phyloP scores from a whole-genome alignment of 2,888 invertebrate genomes.

The Catocala nupta region DNA sequence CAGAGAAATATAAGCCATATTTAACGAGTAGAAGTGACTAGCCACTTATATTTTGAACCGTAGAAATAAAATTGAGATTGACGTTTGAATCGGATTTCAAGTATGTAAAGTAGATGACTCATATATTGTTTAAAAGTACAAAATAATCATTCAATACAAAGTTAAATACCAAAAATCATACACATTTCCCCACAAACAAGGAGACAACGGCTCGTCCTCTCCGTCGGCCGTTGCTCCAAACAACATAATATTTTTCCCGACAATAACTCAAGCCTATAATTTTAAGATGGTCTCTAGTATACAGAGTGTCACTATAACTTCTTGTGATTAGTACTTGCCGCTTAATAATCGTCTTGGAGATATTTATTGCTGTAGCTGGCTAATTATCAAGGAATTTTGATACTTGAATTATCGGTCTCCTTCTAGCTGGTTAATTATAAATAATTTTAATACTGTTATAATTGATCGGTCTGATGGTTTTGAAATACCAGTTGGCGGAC shows the following conservation, averaged over 20 bases:
- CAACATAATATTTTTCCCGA: constrained; percentile 32
- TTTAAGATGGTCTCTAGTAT: constrained; percentile 59
- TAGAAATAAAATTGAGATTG: no score
- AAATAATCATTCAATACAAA: no score
- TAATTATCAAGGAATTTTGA: constrained; percentile 86
- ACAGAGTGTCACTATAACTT: constrained; percentile 64
- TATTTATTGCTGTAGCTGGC: constrained; percentile 81
- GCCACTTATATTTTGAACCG: no score
- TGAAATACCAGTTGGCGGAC: constrained; percentile 23
- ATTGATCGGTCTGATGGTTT: constrained; percentile 48
- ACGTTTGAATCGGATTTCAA: no score
- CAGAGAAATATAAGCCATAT: no score
- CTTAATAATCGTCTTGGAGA: constrained; percentile 80
- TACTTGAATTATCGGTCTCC: constrained; percentile 81
- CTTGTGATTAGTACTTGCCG: constrained; percentile 80
- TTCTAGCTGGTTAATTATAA: constrained; percentile 65
- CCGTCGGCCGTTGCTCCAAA: constrained; percentile 1
- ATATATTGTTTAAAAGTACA: no score
- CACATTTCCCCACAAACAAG: constrained; percentile 1
- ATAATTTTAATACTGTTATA: constrained; percentile 64
- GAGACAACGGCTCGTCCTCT: background rate
- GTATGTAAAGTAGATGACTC: no score
- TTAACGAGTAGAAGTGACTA: no score
- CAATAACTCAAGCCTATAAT: constrained; percentile 44
- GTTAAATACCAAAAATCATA: no score